Evolutionary conservation across 2,113 vertebrate species (phyloP).

Genomic region (Hymenochirus boettgeri): DNA sequence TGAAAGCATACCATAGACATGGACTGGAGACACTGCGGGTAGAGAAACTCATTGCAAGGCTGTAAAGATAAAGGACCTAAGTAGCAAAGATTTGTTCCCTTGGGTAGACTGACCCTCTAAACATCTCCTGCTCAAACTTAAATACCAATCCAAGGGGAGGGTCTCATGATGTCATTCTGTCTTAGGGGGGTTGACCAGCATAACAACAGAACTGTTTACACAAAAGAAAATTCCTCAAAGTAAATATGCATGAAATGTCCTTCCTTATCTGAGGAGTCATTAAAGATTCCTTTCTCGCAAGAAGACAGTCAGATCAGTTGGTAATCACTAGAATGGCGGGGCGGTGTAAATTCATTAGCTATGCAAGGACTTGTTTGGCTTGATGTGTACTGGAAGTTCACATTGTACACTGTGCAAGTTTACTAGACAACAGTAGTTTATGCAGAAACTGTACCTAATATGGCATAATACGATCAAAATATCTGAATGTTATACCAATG

Average conservation of each 20-base stretch:
- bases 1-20: slow-evolving; percentile 17
- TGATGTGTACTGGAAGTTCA: no score
- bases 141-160: slow-evolving; percentile 17
- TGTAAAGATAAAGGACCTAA: background rate
- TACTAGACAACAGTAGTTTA: no score
- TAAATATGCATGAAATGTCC: slow-evolving; percentile 8
- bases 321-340: no score
- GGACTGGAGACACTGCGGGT: slow-evolving; percentile 13
- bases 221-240: slow-evolving; percentile 15
- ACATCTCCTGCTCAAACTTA: slow-evolving; percentile 1
- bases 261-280: background rate
- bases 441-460: no score
- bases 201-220: slow-evolving; percentile 7
- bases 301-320: background rate
- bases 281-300: slow-evolving; percentile 7
- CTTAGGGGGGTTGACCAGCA: background rate
- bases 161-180: background rate
- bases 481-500: no score
- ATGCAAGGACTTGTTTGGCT: no score
- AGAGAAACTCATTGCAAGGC: slow-evolving; percentile 25
- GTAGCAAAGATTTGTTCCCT: background rate
- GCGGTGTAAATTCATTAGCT: no score
- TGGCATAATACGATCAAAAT: no score
- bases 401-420: no score
- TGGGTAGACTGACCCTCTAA: background rate